A percentile compares a stretch with the other conserved stretches of the same genome.
These are phyloP conservation scores for Streptopelia turtur DNA, from an alignment of 2,797 vertebrate species.

Conservation along the genomic window DNA sequence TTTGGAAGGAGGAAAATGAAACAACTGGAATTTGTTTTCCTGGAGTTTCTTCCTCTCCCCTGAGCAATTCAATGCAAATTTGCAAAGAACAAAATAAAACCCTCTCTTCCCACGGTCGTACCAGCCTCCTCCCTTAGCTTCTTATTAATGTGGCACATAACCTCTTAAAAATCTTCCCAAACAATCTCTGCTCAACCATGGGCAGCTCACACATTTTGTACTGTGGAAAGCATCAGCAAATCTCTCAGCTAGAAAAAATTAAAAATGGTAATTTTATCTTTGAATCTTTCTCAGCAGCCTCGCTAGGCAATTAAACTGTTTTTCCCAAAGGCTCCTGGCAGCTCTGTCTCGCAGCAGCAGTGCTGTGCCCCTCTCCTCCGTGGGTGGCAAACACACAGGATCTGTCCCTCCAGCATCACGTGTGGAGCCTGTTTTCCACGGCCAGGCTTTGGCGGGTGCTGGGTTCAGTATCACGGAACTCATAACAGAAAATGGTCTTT, in stretches of 20 bases:
- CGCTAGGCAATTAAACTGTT: neutral
- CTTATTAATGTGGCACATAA: conserved; percentile 39
- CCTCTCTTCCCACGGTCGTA: neutral
- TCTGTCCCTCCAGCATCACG: rapidly evolving
- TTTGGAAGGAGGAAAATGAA: neutral
- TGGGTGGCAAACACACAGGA: neutral
- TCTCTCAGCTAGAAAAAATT: neutral
- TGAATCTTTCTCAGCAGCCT: conserved; percentile 34
- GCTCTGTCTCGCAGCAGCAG: conserved; percentile 17
- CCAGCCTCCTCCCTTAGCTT: neutral
- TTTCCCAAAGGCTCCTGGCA: neutral
- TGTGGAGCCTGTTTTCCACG: neutral
- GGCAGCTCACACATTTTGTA: neutral
- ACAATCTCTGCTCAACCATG: neutral
- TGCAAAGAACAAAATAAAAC: conserved; percentile 33
- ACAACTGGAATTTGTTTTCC: conserved; percentile 31
- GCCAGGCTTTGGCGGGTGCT: rapidly evolving
- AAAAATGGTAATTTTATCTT: conserved; percentile 10
- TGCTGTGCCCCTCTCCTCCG: neutral
- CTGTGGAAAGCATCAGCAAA: neutral
- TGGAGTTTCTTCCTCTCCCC: conserved; percentile 30
- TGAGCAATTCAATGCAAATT: conserved; percentile 46
- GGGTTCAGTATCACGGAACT: neutral
- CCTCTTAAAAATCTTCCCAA: conserved; percentile 3
- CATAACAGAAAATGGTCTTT: neutral